Evolutionary conservation across 1,140 invertebrate species (phyloP), one percentile per base, ranked within the genome.

Genomic region (Octopus bimaculoides): DNA sequence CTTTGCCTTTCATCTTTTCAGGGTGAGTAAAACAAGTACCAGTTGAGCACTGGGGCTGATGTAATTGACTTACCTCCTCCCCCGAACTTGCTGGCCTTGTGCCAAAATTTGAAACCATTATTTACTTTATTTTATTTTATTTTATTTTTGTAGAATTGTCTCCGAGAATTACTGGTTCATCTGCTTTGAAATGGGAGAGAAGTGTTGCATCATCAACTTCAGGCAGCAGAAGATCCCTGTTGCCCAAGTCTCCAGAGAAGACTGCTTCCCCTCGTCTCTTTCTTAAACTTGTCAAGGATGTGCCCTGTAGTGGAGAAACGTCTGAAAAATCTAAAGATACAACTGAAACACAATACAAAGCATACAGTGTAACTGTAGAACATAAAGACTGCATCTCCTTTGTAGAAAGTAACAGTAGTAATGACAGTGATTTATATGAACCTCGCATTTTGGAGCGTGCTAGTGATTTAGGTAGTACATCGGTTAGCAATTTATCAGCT

Each of bases 181-280:
- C 52, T 81, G 17, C 75, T 41, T 41, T 79, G 7, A 83, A 83
- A 78, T 77, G 77, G 54, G 82, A 83, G 52, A 61, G 78, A 26
- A 80, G 80, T 75, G 41, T 54, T 55, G 75, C 69, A 61, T 76
- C 73, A 61, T 78, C 82, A 79, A 79, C 77, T 53, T 78, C 77
- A 26, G 77, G 78, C 61, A 78, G 52, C n/a, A 77, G 81, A 41
- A 79, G 81, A 53, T 77, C 81, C 55, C 77, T 85, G 10, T 80
- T 83, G 7, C 85, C 85, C 52, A 82, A 84, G 79, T 84, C 85
- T 77, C 85, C 85, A 52, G 88, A 89, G 54, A 87, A 87, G 78
- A 80, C 85, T 6, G 89, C 89, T 81, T 92, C 92, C 79, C 92
- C 92, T 54, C 89, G 92, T 79, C 91, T 93, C 78, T 92, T 92